Evolutionary conservation across 2,113 vertebrate species (phyloP).

Genomic region (Candoia aspera): DNA sequence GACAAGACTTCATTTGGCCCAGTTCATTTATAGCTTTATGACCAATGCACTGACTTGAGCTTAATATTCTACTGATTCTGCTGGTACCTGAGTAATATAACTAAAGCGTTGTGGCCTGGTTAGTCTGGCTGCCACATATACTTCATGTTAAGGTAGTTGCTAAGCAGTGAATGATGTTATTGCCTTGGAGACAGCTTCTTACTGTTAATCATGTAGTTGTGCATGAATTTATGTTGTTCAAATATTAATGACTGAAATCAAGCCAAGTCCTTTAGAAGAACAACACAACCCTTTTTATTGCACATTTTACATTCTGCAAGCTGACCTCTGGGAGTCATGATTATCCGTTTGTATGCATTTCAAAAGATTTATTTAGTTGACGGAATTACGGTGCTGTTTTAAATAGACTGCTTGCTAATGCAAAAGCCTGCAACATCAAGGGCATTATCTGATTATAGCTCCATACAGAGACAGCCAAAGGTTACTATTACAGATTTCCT

Average conservation of each 20-base stretch:
- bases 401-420: slow-evolving; percentile 63
- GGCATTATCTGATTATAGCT: slow-evolving; percentile 63
- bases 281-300: slow-evolving; percentile 24
- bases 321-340: slow-evolving; percentile 27
- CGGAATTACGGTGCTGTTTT: slow-evolving; percentile 57
- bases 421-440: slow-evolving; percentile 49
- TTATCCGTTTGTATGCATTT: slow-evolving; percentile 33
- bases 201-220: not conserved
- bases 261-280: slow-evolving; percentile 37
- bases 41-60: not conserved
- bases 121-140: not conserved
- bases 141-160: not conserved
- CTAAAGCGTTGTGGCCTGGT: not conserved
- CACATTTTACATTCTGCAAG: slow-evolving; percentile 50
- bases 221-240: not conserved
- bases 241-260: slow-evolving; percentile 53
- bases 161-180: slow-evolving; percentile 7
- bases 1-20: not conserved
- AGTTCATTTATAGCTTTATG: not conserved
- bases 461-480: slow-evolving; percentile 52
- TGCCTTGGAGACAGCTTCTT: slow-evolving; percentile 34
- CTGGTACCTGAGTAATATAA: not conserved
- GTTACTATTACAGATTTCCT: slow-evolving; percentile 47
- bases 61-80: not conserved
- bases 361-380: slow-evolving; percentile 60